phyloP scores from a whole-genome alignment of 2,888 invertebrate genomes.

The Cinara cedri region DNA sequence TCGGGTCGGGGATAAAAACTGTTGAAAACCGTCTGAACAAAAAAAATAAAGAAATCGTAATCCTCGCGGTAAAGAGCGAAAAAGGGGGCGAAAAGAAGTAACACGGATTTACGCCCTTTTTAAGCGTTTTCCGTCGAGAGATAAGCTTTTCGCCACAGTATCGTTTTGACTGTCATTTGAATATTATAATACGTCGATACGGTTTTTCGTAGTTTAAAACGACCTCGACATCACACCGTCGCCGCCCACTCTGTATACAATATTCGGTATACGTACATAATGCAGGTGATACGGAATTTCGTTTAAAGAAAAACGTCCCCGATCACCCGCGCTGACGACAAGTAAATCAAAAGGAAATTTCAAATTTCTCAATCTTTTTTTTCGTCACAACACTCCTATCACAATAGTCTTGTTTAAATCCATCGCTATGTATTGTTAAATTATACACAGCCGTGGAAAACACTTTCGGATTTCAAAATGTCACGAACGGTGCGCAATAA shows the following conservation, averaged over 20 bases:
- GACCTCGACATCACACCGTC: not conserved
- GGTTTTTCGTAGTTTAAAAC: conserved; percentile 33
- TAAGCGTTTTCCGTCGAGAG: conserved; percentile 40
- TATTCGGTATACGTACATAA: not conserved
- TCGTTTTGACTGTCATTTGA: conserved; percentile 44
- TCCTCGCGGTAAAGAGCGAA: conserved; percentile 47
- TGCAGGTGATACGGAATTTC: not conserved
- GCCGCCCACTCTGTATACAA: not conserved
- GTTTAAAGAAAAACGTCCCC: conserved; percentile 5
- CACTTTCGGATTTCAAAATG: conserved; percentile 27
- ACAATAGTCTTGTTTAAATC: conserved; percentile 11
- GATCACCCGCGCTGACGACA: not conserved
- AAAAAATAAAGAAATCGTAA: conserved; percentile 40
- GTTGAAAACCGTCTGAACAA: conserved; percentile 32
- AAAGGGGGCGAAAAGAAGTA: conserved; percentile 4
- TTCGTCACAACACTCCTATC: not conserved
- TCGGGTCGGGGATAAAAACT: conserved; percentile 39
- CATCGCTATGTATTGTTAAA: not conserved
- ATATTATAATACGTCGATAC: conserved; percentile 46
- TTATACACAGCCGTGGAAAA: not conserved
- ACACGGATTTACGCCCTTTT: conserved; percentile 56
- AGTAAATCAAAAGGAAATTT: not conserved
- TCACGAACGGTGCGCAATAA: conserved; percentile 18
- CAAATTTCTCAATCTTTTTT: not conserved
- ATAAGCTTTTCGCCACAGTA: conserved; percentile 45